Percentiles rank a stretch among this genome's conserved stretches.
phyloP scores from a whole-genome alignment of 2,888 invertebrate species.

The Microplitis manilae region DNA sequence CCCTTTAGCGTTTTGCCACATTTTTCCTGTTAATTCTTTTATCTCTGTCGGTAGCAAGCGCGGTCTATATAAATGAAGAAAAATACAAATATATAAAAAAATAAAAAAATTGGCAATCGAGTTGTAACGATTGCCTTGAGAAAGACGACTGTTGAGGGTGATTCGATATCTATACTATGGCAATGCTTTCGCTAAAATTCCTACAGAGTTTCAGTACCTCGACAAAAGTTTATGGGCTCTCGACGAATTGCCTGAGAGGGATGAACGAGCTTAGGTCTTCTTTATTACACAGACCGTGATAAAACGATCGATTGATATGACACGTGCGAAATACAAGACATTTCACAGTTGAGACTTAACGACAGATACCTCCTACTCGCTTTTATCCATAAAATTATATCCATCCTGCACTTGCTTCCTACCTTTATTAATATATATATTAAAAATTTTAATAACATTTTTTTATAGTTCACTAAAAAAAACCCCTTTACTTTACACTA shows the following conservation, averaged over 20 bases:
- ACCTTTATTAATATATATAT: background rate
- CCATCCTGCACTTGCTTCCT: background rate
- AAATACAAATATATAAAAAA: background rate
- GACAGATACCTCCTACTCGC: background rate
- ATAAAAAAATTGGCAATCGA: slow-evolving; percentile 17
- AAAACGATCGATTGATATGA: slow-evolving; percentile 22
- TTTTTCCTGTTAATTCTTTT: slow-evolving; percentile 21
- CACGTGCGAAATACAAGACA: slow-evolving; percentile 12
- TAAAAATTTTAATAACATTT: background rate
- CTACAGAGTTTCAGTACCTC: background rate
- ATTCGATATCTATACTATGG: slow-evolving; percentile 1
- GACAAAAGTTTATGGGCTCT: slow-evolving; percentile 13
- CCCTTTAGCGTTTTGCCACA: background rate
- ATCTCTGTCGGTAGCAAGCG: background rate
- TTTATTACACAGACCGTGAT: slow-evolving; percentile 25
- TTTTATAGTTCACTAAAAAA: too few relatives aligned
- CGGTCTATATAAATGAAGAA: background rate
- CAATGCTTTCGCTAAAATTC: background rate
- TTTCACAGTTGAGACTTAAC: slow-evolving; percentile 3
- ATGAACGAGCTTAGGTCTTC: slow-evolving; percentile 10
- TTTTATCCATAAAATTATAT: slow-evolving; percentile 8
- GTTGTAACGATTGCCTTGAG: slow-evolving; percentile 2
- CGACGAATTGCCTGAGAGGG: slow-evolving; percentile 2
- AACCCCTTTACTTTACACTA: too few relatives aligned
- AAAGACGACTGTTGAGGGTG: background rate